These are phyloP conservation scores for Chauna torquata DNA, from an alignment of 2,113 vertebrate species.

Conservation along the genomic window DNA sequence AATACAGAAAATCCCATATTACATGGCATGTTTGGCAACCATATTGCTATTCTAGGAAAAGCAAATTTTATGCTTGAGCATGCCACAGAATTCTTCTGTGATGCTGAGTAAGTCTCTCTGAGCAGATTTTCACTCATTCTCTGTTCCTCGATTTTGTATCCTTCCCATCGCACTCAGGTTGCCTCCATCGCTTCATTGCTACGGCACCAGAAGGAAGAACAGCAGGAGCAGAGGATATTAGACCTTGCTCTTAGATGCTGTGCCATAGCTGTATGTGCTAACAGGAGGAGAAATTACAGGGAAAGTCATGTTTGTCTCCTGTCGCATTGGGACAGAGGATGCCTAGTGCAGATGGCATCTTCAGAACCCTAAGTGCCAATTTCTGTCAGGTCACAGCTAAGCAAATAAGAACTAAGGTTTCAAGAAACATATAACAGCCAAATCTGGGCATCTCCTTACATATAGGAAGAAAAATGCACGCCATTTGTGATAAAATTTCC, in stretches of 20 bases:
- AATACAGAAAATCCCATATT: not conserved
- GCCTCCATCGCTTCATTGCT: constrained; percentile 4
- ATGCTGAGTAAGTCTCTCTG: not conserved
- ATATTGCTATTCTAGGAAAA: not conserved
- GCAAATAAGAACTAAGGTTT: constrained; percentile 25
- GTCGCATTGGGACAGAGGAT: constrained; percentile 38
- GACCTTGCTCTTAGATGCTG: constrained; percentile 39
- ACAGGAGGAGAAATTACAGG: constrained; percentile 44
- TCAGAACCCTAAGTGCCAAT: not conserved
- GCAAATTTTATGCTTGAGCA: not conserved
- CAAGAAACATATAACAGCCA: not conserved
- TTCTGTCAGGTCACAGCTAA: constrained; percentile 24
- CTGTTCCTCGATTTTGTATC: constrained; percentile 35
- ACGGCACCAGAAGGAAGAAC: constrained; percentile 50
- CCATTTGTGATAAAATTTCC: not conserved
- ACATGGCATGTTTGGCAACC: constrained; percentile 7
- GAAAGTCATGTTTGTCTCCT: constrained; percentile 8
- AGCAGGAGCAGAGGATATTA: constrained; percentile 67
- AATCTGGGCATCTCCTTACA: not conserved
- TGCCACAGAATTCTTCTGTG: constrained; percentile 1
- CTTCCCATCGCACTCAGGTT: constrained; percentile 11
- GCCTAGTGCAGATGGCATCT: constrained; percentile 56
- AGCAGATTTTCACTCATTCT: constrained; percentile 42
- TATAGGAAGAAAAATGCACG: not conserved
- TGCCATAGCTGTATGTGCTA: not conserved